Conservation (phyloP, 2,888 invertebrate species). For the Parapristionchus giblindavisi region DNA sequence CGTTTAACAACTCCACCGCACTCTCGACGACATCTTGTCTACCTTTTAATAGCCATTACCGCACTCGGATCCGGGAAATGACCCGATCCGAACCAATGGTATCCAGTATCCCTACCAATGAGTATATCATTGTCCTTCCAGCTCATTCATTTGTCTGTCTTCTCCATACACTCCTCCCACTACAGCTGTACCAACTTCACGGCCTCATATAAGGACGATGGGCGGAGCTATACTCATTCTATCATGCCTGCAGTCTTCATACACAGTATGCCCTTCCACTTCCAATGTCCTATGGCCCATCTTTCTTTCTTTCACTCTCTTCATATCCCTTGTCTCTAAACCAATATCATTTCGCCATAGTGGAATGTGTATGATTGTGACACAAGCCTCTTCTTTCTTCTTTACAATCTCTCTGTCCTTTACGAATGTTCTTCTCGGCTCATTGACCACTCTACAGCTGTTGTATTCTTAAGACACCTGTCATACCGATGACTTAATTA, state of each 20-base stretch:
- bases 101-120: background rate
- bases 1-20: background rate
- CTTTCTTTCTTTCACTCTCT: constrained; percentile 8
- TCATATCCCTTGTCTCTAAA: background rate
- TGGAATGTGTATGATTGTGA: too few species aligned
- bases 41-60: background rate
- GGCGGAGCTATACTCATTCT: constrained; percentile 23
- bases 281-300: constrained; percentile 8
- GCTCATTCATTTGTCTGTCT: background rate
- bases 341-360: too few species aligned
- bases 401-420: constrained; percentile 11
- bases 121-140: background rate
- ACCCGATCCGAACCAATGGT: background rate
- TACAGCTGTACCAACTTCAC: constrained; percentile 24
- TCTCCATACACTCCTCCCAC: constrained; percentile 11
- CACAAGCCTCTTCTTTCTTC: background rate
- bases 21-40: background rate
- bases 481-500: background rate
- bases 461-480: background rate
- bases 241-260: background rate
- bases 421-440: constrained; percentile 8
- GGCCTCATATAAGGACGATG: constrained; percentile 25
- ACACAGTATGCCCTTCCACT: constrained; percentile 2
- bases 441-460: background rate
- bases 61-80: background rate